A percentile compares a stretch with the other conserved stretches of the same genome.
phyloP scores from a whole-genome alignment of 2,113 vertebrate species.

The Microtus oregoni region DNA sequence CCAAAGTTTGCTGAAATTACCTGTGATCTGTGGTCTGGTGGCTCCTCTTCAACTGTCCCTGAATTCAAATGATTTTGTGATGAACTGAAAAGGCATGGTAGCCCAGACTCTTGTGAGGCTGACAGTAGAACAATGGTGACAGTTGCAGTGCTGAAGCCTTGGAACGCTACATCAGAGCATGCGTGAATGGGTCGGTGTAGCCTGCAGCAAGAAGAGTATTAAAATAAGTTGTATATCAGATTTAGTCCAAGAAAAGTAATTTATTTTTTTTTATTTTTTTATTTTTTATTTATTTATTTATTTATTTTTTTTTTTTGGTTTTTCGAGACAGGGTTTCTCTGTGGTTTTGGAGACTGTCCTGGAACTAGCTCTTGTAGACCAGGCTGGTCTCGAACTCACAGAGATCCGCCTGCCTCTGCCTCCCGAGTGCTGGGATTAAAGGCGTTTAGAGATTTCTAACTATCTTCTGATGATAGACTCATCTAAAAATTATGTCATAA shows the following conservation, averaged over 20 bases:
- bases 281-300: too few relatives aligned
- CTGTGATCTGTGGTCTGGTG: background rate
- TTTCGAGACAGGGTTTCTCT: too few relatives aligned
- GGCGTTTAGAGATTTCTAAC: background rate
- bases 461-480: slow-evolving; percentile 15
- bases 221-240: background rate
- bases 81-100: background rate
- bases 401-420: too few relatives aligned
- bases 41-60: background rate
- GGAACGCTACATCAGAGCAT: background rate
- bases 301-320: too few relatives aligned
- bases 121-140: too few relatives aligned
- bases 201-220: background rate
- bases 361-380: too few relatives aligned
- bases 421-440: too few relatives aligned
- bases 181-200: background rate
- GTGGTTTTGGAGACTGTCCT: too few relatives aligned
- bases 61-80: background rate
- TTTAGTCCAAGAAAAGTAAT: slow-evolving; percentile 42
- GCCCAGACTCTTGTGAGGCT: background rate
- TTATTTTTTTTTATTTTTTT: too few relatives aligned
- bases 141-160: background rate
- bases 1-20: background rate
- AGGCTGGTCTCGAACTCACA: too few relatives aligned
- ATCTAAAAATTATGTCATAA: slow-evolving; percentile 17